Percentiles rank a stretch among this genome's conserved stretches.
phyloP scores from a whole-genome alignment of 2,113 vertebrate genomes.

The Microcebus ravelobensis region DNA sequence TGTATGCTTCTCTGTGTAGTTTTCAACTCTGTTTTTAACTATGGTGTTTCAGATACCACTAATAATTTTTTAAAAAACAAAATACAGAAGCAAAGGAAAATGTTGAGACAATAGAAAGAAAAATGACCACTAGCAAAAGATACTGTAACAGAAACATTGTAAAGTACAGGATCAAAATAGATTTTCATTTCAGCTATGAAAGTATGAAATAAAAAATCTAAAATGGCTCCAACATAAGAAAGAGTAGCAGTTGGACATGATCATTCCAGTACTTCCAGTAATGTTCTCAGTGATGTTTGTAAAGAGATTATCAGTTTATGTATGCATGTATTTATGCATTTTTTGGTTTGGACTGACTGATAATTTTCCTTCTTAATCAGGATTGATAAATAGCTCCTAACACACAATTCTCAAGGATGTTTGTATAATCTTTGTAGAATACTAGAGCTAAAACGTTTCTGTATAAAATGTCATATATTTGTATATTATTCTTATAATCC shows the following conservation, averaged over 20 bases:
- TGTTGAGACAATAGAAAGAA: background rate
- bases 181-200: background rate
- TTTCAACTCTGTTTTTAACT: conserved; percentile 4
- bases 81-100: background rate
- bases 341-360: conserved; percentile 37
- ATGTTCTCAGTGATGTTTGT: background rate
- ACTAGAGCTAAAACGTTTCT: background rate
- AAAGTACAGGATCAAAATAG: background rate
- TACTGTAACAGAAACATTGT: background rate
- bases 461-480: background rate
- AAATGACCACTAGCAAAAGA: background rate
- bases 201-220: background rate
- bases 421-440: background rate
- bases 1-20: background rate
- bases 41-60: background rate
- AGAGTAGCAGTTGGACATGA: background rate
- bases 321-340: conserved; percentile 4
- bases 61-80: background rate
- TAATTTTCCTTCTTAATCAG: background rate
- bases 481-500: background rate
- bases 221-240: background rate
- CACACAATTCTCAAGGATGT: background rate
- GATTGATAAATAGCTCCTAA: background rate
- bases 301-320: background rate
- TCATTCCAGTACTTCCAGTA: background rate